phyloP scores from a whole-genome alignment of 2,888 invertebrate genomes.

The Cyrtodaria siliqua region DNA sequence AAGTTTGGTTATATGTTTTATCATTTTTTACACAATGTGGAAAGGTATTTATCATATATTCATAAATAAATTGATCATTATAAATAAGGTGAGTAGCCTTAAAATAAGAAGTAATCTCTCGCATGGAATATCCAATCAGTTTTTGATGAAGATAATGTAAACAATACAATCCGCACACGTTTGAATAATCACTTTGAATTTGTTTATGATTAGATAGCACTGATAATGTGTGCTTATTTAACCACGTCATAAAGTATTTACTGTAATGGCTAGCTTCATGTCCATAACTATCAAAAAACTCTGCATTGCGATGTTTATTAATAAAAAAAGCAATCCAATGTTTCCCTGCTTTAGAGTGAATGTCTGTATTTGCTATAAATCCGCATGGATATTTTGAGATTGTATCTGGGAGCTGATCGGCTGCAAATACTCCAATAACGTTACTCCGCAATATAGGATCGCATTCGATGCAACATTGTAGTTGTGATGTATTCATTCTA shows the following conservation, averaged over 20 bases:
- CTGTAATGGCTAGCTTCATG: not conserved
- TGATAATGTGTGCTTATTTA: not conserved
- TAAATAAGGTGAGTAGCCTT: not conserved
- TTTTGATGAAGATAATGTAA: constrained; percentile 16
- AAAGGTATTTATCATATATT: not conserved
- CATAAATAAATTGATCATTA: constrained; percentile 2
- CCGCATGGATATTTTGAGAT: constrained; percentile 3
- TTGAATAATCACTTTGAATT: constrained; percentile 25
- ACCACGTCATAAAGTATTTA: constrained; percentile 3
- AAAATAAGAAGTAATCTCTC: not conserved
- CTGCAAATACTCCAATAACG: constrained; percentile 26
- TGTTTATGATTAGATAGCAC: not conserved
- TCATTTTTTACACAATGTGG: constrained; percentile 13
- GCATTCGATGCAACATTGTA: constrained; percentile 27
- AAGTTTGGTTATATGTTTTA: not conserved
- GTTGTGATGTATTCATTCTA: constrained; percentile 28
- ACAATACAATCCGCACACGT: constrained; percentile 32
- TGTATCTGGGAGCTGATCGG: constrained; percentile 21
- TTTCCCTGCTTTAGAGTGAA: constrained; percentile 6
- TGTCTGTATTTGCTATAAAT: constrained; percentile 26
- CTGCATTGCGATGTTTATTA: not conserved
- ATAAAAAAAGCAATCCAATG: constrained; percentile 27
- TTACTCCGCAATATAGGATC: constrained; percentile 7
- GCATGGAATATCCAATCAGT: not conserved
- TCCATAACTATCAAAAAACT: constrained; percentile 26